phyloP scores from a whole-genome alignment of 2,888 invertebrate genomes.

The Hydrotaea cyrtoneurina region DNA sequence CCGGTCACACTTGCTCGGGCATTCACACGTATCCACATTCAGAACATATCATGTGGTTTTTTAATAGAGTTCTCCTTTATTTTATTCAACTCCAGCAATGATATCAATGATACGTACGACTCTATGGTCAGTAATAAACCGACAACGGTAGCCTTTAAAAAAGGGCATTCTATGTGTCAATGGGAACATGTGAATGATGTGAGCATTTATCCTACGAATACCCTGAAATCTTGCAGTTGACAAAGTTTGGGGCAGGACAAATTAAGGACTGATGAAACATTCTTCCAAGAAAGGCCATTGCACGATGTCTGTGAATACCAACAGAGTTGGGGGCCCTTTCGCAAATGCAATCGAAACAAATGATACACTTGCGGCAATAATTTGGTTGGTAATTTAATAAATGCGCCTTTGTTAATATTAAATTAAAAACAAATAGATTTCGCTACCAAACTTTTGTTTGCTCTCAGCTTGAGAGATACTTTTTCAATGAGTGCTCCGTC shows the following conservation, averaged over 20 bases:
- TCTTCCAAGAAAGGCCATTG: too few species aligned
- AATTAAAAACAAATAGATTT: slow-evolving; percentile 23
- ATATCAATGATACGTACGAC: slow-evolving; percentile 60
- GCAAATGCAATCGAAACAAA: too few species aligned
- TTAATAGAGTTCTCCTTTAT: slow-evolving; percentile 58
- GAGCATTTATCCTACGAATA: too few species aligned
- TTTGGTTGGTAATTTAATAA: not conserved
- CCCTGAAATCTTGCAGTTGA: too few species aligned
- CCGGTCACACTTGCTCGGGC: slow-evolving; percentile 4
- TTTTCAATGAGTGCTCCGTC: not conserved
- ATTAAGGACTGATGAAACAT: too few species aligned
- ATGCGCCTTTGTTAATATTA: slow-evolving; percentile 17
- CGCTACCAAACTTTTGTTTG: not conserved
- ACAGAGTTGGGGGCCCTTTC: too few species aligned
- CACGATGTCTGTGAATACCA: too few species aligned
- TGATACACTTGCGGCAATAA: not conserved
- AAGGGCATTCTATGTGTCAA: too few species aligned
- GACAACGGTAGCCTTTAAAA: too few species aligned
- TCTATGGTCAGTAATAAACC: slow-evolving; percentile 41
- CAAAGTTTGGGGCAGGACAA: too few species aligned
- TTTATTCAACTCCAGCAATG: not conserved
- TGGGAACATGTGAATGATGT: too few species aligned
- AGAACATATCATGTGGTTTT: slow-evolving; percentile 56
- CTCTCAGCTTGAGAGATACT: not conserved
- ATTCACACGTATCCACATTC: too few species aligned